Conservation (phyloP, 1,140 invertebrate genomes). For the Trinorchestia longiramus region DNA sequence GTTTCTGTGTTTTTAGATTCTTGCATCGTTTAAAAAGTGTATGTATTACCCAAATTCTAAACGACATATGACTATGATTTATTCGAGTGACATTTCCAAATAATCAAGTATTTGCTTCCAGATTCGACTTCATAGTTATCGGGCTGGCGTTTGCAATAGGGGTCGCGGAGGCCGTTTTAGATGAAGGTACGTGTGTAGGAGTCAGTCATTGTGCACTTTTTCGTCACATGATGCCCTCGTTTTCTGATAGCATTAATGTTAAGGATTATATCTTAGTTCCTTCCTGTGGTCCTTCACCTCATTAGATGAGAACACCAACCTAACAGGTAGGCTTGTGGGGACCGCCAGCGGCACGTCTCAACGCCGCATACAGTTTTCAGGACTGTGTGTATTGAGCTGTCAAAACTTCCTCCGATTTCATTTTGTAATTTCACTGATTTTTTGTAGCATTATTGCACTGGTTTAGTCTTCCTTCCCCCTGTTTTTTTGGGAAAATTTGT, state of each 20-base stretch:
- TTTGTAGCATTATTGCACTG: background rate
- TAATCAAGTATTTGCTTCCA: slow-evolving; percentile 66
- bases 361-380: no score
- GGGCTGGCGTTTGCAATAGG: slow-evolving; percentile 71
- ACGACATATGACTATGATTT: background rate
- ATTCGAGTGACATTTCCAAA: background rate
- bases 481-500: background rate
- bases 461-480: background rate
- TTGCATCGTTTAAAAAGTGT: no score
- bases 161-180: slow-evolving; percentile 68
- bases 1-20: no score
- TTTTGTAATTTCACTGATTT: background rate
- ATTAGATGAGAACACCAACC: no score
- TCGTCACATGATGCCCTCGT: background rate
- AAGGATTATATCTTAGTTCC: no score
- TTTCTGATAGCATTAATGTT: background rate
- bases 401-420: background rate
- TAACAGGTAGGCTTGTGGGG: no score
- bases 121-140: slow-evolving; percentile 74
- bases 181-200: slow-evolving; percentile 32
- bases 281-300: no score
- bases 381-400: background rate
- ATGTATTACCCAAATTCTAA: no score
- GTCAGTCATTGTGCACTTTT: background rate
- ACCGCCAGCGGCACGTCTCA: no score